Evolutionary conservation across 2,888 invertebrate species (phyloP).

Genomic region (Tachina lurida): DNA sequence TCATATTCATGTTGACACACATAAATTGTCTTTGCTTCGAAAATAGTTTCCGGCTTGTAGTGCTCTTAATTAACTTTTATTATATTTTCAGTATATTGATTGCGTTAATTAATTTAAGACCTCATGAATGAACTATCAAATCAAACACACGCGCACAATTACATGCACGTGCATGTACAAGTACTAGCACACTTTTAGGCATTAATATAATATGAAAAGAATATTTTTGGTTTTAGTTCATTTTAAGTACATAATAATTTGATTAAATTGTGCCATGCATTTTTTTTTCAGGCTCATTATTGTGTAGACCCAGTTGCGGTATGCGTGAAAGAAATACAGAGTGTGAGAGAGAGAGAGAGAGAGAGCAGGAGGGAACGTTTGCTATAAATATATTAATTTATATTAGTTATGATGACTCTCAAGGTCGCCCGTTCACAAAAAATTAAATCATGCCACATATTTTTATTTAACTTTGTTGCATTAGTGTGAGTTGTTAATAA

Average conservation of each 20-base stretch:
- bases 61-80: constrained; percentile 35
- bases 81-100: constrained; percentile 12
- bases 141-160: not conserved
- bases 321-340: not conserved
- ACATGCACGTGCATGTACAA: too few relatives aligned
- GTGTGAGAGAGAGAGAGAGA: not conserved
- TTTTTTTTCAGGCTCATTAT: not conserved
- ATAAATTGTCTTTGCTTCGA: too few relatives aligned
- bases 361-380: not conserved
- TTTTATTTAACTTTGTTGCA: constrained; percentile 14
- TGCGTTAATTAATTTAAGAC: constrained; percentile 9
- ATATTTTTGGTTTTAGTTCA: not conserved
- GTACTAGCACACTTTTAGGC: constrained; percentile 23
- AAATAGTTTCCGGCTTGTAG: too few relatives aligned
- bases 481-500: constrained; percentile 47
- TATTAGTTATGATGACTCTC: constrained; percentile 62
- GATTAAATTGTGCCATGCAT: not conserved
- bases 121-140: constrained; percentile 43
- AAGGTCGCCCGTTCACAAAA: constrained; percentile 57
- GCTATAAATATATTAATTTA: constrained; percentile 30
- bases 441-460: constrained; percentile 23
- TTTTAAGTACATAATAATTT: not conserved
- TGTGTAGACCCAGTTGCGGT: not conserved
- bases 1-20: too few relatives aligned
- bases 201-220: not conserved